A percentile compares a stretch with the other conserved stretches of the same genome.
Evolutionary conservation across 2,797 vertebrate genomes (phyloP).

Genomic region (Acanthis flammea): DNA sequence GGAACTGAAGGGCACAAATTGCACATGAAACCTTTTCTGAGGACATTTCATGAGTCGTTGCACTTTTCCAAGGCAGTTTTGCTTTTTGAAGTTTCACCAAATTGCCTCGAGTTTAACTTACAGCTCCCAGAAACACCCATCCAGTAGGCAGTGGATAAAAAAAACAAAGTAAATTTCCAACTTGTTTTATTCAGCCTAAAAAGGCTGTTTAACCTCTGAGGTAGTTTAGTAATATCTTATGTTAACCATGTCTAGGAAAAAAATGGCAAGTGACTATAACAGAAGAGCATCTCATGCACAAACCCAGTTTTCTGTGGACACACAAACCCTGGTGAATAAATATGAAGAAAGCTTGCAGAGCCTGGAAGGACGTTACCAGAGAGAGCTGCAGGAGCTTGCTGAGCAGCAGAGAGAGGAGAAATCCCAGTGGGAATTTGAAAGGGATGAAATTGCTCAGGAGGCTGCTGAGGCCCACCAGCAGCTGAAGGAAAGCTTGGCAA

Average conservation of each 20-base stretch:
- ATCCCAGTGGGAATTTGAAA: constrained; percentile 79
- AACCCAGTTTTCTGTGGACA: constrained; percentile 80
- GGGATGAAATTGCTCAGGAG: constrained; percentile 75
- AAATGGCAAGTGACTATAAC: constrained; percentile 84
- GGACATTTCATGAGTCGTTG: not conserved
- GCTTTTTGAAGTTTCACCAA: not conserved
- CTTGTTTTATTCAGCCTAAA: not conserved
- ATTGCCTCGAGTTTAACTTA: not conserved
- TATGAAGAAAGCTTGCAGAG: constrained; percentile 76
- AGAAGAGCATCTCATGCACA: constrained; percentile 84
- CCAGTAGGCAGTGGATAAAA: not conserved
- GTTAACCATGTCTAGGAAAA: constrained; percentile 84
- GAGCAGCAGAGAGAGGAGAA: constrained; percentile 76
- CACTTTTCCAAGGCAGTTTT: not conserved
- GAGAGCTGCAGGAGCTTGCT: constrained; percentile 72
- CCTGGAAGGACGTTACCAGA: constrained; percentile 77
- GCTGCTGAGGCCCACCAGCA: constrained; percentile 61
- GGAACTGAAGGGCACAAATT: not conserved
- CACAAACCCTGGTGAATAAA: constrained; percentile 75
- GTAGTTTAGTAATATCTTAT: constrained; percentile 73
- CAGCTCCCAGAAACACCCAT: not conserved
- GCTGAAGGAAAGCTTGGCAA: constrained; percentile 67
- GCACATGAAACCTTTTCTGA: not conserved
- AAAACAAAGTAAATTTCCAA: not conserved
- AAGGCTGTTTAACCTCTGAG: not conserved